Percentiles rank a stretch among this genome's conserved stretches.
Evolutionary conservation across 1,140 invertebrate species (phyloP).

Genomic region (Solenopsis invicta): DNA sequence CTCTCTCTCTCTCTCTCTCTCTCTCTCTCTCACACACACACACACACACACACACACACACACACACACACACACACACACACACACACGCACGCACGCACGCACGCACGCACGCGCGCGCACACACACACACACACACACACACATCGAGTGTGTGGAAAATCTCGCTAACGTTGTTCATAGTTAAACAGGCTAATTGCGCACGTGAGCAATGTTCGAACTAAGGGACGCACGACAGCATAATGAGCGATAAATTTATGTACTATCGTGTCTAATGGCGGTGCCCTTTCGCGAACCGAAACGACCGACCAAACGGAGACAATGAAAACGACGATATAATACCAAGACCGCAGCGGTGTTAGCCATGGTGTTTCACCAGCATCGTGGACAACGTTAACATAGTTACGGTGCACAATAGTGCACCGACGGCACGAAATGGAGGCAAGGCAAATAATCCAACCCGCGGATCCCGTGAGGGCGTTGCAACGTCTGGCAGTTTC

Average conservation of each 20-base stretch:
- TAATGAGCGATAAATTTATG: constrained; percentile 44
- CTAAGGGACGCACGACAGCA: neutral
- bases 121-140: no score
- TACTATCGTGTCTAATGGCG: constrained; percentile 20
- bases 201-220: constrained; percentile 8
- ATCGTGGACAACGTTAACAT: constrained; percentile 3
- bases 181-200: constrained; percentile 30
- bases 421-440: neutral
- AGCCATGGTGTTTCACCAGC: neutral
- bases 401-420: constrained; percentile 19
- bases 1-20: neutral
- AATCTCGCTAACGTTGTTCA: constrained; percentile 7
- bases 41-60: no score
- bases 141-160: neutral
- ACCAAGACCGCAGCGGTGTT: neutral
- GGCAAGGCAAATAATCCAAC: constrained; percentile 25
- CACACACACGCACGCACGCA: no score
- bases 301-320: constrained; percentile 4
- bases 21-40: neutral
- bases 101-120: no score
- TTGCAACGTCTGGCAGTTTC: neutral
- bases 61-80: no score
- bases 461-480: neutral
- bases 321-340: constrained; percentile 35
- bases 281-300: neutral